These are phyloP conservation scores for Melanargia galathea DNA, from an alignment of 2,888 invertebrate species.

Conservation along the genomic window DNA sequence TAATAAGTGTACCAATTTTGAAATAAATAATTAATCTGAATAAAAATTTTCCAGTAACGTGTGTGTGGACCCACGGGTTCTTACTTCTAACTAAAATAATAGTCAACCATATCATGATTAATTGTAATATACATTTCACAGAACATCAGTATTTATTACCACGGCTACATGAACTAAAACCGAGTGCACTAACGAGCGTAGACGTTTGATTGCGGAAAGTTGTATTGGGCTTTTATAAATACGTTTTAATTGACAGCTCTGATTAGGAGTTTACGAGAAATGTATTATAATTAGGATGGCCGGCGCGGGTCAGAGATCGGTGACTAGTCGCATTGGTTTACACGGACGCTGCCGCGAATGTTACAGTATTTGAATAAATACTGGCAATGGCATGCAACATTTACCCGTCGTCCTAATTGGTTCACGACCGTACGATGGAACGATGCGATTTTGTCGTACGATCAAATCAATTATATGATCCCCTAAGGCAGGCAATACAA, in stretches of 20 bases:
- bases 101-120: slow-evolving; percentile 2
- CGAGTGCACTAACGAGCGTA: not conserved
- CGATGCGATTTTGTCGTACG: no score
- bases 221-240: slow-evolving; percentile 41
- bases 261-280: slow-evolving; percentile 33
- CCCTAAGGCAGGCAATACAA: no score
- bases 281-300: slow-evolving; percentile 14
- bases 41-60: not conserved
- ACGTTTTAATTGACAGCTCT: slow-evolving; percentile 45
- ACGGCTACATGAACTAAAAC: not conserved
- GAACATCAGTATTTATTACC: not conserved
- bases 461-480: no score
- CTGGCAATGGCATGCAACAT: not conserved
- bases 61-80: not conserved
- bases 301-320: not conserved
- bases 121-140: not conserved
- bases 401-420: no score
- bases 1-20: no score
- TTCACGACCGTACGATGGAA: no score
- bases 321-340: not conserved
- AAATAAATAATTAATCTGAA: not conserved
- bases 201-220: slow-evolving; percentile 9
- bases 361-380: not conserved
- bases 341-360: not conserved
- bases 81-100: slow-evolving; percentile 1